Evolutionary conservation across 2,888 invertebrate genomes (phyloP).

Genomic region (Galerucella nymphaeae): DNA sequence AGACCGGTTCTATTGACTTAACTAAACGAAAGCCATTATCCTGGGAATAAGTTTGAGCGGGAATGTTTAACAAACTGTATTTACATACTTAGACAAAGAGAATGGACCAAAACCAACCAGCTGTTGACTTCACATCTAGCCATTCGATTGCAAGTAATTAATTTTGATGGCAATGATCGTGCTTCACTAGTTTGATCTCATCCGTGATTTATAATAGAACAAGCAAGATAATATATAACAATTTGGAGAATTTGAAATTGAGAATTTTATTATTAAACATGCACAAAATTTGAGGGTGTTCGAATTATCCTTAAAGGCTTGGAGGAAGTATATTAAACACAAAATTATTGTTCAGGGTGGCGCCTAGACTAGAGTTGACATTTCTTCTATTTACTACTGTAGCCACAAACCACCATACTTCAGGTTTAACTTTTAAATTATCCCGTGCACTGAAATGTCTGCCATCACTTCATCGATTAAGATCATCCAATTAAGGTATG

Average conservation of each 20-base stretch:
- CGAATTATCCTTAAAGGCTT: too few relatives aligned
- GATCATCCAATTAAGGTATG: too few relatives aligned
- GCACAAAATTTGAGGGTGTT: not conserved
- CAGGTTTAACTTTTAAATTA: too few relatives aligned
- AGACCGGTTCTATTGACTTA: constrained; percentile 38
- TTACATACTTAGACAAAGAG: constrained; percentile 45
- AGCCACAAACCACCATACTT: too few relatives aligned
- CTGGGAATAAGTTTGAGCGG: constrained; percentile 33
- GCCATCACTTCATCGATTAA: too few relatives aligned
- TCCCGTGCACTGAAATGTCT: too few relatives aligned
- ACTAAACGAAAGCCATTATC: constrained; percentile 39
- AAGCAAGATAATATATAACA: not conserved
- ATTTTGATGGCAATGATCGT: constrained; percentile 53
- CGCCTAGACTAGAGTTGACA: too few relatives aligned
- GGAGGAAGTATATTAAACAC: too few relatives aligned
- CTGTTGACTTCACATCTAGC: constrained; percentile 54
- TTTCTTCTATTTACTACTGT: too few relatives aligned
- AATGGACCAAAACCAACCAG: constrained; percentile 47
- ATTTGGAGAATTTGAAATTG: not conserved
- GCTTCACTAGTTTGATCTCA: not conserved
- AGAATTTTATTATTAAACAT: not conserved
- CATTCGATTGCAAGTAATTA: constrained; percentile 58
- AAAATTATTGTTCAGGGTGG: too few relatives aligned
- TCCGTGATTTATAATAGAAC: constrained; percentile 1
- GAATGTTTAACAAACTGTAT: constrained; percentile 41